These are phyloP conservation scores for Heliconius eleuchia DNA, from an alignment of 1,140 invertebrate species.

Conservation along the genomic window DNA sequence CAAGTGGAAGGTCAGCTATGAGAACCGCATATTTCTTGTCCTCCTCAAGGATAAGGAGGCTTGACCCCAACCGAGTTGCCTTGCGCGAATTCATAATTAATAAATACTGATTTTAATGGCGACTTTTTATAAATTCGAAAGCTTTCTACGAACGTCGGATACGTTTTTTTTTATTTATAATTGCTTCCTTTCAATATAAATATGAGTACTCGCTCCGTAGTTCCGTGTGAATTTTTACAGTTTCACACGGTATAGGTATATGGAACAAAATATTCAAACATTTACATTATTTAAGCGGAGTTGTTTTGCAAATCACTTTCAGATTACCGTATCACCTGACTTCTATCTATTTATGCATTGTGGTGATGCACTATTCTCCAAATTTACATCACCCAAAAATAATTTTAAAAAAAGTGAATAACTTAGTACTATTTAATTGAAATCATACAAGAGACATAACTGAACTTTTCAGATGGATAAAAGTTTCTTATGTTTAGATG, in stretches of 20 bases:
- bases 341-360: not conserved
- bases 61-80: conserved; percentile 57
- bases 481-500: too few relatives aligned
- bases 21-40: conserved; percentile 64
- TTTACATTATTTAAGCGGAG: not conserved
- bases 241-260: too few relatives aligned
- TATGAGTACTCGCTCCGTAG: not conserved
- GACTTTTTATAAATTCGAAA: conserved; percentile 1
- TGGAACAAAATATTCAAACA: not conserved
- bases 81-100: conserved; percentile 34
- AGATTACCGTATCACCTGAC: not conserved
- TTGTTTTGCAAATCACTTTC: not conserved
- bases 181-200: conserved; percentile 4
- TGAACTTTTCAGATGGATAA: too few relatives aligned
- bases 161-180: not conserved
- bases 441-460: too few relatives aligned
- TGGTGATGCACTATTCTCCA: not conserved
- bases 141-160: not conserved
- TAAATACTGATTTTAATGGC: conserved; percentile 26
- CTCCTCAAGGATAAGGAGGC: conserved; percentile 56
- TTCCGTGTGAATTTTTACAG: too few relatives aligned
- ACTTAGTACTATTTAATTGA: too few relatives aligned
- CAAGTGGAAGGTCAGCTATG: conserved; percentile 50
- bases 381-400: too few relatives aligned
- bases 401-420: too few relatives aligned